A percentile compares a stretch with the other conserved stretches of the same genome.
Evolutionary conservation across 2,888 invertebrate genomes (phyloP).

Genomic region (Caenorhabditis sinica): DNA sequence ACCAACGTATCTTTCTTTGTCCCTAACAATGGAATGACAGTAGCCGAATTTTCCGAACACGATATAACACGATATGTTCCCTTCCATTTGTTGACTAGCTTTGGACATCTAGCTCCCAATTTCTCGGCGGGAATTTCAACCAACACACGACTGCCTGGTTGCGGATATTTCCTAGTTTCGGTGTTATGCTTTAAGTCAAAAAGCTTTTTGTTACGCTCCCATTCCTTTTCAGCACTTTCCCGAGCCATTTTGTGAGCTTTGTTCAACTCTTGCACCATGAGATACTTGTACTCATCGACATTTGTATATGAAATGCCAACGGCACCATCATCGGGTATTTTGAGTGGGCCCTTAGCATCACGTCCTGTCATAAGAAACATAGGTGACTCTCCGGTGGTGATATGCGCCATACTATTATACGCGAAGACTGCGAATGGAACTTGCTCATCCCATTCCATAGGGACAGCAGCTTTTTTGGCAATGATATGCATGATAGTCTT

Average conservation of each 20-base stretch:
- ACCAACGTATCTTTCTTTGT: background rate
- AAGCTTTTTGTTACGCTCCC: constrained; percentile 14
- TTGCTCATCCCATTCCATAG: constrained; percentile 64
- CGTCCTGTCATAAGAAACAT: constrained; percentile 53
- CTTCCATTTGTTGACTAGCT: constrained; percentile 24
- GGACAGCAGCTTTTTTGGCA: constrained; percentile 34
- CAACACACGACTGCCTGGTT: constrained; percentile 32
- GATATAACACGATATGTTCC: constrained; percentile 33
- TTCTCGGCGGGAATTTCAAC: constrained; percentile 33
- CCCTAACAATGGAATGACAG: background rate
- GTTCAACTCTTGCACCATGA: background rate
- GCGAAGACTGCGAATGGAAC: constrained; percentile 65
- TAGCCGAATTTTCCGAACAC: constrained; percentile 19
- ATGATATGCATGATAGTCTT: constrained; percentile 53
- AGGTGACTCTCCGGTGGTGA: constrained; percentile 60
- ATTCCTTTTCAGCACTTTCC: constrained; percentile 26
- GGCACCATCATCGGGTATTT: background rate
- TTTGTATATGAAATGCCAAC: constrained; percentile 5
- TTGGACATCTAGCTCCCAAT: constrained; percentile 15
- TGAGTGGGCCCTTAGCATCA: constrained; percentile 27
- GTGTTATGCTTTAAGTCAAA: constrained; percentile 55
- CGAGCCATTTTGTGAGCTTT: constrained; percentile 19
- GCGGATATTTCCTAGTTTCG: constrained; percentile 19
- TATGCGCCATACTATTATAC: constrained; percentile 63
- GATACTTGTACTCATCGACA: constrained; percentile 44